A percentile compares a stretch with the other conserved stretches of the same genome.
phyloP scores from a whole-genome alignment of 2,797 vertebrate species.

The Gallinago solitaria region DNA sequence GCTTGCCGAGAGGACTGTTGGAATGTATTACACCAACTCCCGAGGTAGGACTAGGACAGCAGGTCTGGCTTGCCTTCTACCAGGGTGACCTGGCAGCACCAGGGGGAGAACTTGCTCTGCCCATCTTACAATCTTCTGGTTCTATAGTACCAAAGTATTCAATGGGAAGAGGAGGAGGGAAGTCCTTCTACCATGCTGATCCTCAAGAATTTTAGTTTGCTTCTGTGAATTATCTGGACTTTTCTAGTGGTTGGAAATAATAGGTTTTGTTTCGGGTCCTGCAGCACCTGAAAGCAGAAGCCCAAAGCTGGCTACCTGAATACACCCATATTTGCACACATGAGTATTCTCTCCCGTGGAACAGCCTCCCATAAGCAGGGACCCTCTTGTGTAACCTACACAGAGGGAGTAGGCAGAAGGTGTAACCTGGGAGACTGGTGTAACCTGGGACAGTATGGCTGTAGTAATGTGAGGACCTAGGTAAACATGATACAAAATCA shows the following conservation, averaged over 20 bases:
- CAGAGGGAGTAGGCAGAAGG: background rate
- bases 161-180: background rate
- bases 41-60: background rate
- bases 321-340: background rate
- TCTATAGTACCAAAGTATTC: background rate
- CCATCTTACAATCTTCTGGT: background rate
- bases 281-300: background rate
- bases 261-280: background rate
- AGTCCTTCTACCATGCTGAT: background rate
- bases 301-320: background rate
- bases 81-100: background rate
- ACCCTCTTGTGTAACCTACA: background rate
- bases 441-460: background rate
- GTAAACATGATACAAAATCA: background rate
- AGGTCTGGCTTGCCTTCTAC: background rate
- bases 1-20: background rate
- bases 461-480: background rate
- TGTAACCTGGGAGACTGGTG: background rate
- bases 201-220: background rate
- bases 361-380: background rate
- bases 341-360: background rate
- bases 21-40: background rate
- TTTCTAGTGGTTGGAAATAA: background rate
- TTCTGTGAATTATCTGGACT: background rate
- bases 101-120: background rate